phyloP scores from a whole-genome alignment of 2,113 vertebrate genomes.

The Toxostoma redivivum region DNA sequence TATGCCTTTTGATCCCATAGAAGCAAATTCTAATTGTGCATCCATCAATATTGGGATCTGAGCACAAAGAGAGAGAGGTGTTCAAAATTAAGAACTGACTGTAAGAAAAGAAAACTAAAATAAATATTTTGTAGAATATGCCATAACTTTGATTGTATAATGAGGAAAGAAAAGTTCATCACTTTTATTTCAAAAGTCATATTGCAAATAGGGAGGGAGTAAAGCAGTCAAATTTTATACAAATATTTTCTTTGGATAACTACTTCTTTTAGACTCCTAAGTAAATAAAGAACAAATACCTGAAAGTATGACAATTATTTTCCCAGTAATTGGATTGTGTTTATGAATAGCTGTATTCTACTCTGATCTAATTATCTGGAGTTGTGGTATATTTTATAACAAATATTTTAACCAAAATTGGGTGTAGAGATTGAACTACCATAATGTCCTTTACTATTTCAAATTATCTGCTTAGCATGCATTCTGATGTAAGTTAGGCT shows the following conservation, averaged over 20 bases:
- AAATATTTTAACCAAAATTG: neutral
- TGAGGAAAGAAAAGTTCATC: neutral
- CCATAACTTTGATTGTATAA: neutral
- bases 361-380: neutral
- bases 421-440: neutral
- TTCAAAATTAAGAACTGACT: neutral
- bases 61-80: neutral
- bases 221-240: neutral
- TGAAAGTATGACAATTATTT: neutral
- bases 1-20: neutral
- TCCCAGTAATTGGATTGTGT: neutral
- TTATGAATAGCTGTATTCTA: neutral
- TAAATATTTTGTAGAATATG: neutral
- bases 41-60: neutral
- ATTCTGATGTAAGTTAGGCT: neutral
- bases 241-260: neutral
- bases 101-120: neutral
- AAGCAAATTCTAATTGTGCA: conserved; percentile 18
- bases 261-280: neutral
- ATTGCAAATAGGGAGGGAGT: neutral
- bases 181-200: neutral
- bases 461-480: neutral
- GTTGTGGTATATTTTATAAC: neutral
- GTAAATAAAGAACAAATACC: neutral
- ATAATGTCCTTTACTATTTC: neutral